A percentile compares a stretch with the other conserved stretches of the same genome.
These are phyloP conservation scores for Harpegnathos saltator DNA, from an alignment of 1,140 invertebrate genomes.

Conservation along the genomic window DNA sequence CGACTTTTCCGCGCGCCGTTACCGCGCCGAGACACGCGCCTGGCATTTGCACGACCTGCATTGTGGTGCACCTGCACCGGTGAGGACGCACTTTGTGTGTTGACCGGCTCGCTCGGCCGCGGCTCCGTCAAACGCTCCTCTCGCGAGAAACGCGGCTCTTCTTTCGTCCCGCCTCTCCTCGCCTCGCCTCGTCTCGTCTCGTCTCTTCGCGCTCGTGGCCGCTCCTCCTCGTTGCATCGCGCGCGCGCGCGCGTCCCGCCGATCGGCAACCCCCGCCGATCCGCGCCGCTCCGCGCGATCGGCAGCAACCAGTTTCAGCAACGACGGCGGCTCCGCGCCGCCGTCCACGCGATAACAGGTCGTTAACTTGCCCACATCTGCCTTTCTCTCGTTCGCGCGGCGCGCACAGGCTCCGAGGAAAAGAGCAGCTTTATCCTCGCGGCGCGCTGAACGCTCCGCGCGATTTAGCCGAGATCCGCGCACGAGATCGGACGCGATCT, in stretches of 20 bases:
- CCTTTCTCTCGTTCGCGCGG: slow-evolving; percentile 74
- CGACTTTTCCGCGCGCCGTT: not conserved
- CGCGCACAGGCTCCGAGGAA: slow-evolving; percentile 41
- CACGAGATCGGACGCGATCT: slow-evolving; percentile 27
- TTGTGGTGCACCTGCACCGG: slow-evolving; percentile 27
- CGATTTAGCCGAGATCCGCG: slow-evolving; percentile 3
- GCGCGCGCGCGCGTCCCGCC: not conserved
- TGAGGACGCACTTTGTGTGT: not conserved
- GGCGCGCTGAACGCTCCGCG: not conserved
- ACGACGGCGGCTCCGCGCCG: slow-evolving; percentile 37
- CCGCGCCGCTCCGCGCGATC: slow-evolving; percentile 68
- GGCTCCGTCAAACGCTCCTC: slow-evolving; percentile 28
- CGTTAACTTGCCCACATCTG: slow-evolving; percentile 82
- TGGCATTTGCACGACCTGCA: not conserved
- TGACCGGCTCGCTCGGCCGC: slow-evolving; percentile 25
- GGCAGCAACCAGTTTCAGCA: slow-evolving; percentile 77
- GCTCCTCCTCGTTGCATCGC: slow-evolving; percentile 21
- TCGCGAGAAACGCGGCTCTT: slow-evolving; percentile 22
- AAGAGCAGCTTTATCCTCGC: slow-evolving; percentile 42
- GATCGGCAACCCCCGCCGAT: not conserved
- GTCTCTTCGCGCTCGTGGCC: not conserved
- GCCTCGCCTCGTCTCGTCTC: slow-evolving; percentile 3
- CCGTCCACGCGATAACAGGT: slow-evolving; percentile 79
- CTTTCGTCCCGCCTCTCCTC: not conserved
- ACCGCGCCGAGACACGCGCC: too few species aligned